Evolutionary conservation across 1,140 invertebrate species (phyloP).

Genomic region (Saxidomus purpurata): DNA sequence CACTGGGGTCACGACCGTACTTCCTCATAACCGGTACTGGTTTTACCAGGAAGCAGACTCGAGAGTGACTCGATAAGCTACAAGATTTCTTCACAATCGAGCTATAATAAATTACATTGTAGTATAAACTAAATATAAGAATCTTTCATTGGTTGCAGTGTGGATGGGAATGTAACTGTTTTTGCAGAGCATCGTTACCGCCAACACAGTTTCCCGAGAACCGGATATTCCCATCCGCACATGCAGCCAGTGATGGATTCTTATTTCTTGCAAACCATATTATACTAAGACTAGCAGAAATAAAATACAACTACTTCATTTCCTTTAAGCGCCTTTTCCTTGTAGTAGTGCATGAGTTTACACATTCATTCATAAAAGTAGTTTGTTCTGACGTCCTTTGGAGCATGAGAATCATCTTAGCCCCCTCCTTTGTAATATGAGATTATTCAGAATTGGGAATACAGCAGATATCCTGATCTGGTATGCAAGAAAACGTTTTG

Average conservation of each 20-base stretch:
- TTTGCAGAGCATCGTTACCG: background rate
- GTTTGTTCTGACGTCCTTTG: background rate
- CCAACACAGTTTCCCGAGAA: background rate
- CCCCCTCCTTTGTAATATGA: background rate
- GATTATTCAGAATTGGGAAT: background rate
- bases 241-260: background rate
- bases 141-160: background rate
- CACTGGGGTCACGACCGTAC: too few relatives aligned
- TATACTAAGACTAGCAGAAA: background rate
- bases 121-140: background rate
- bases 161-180: background rate
- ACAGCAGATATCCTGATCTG: background rate
- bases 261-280: background rate
- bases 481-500: background rate
- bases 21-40: too few relatives aligned
- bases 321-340: background rate
- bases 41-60: too few relatives aligned
- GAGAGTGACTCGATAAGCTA: too few relatives aligned
- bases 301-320: background rate
- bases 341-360: background rate
- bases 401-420: background rate
- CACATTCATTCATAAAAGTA: background rate
- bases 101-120: too few relatives aligned
- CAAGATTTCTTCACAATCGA: too few relatives aligned
- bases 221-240: background rate